Evolutionary conservation across 2,113 vertebrate species (phyloP).

Genomic region (Budorcas taxicolor): DNA sequence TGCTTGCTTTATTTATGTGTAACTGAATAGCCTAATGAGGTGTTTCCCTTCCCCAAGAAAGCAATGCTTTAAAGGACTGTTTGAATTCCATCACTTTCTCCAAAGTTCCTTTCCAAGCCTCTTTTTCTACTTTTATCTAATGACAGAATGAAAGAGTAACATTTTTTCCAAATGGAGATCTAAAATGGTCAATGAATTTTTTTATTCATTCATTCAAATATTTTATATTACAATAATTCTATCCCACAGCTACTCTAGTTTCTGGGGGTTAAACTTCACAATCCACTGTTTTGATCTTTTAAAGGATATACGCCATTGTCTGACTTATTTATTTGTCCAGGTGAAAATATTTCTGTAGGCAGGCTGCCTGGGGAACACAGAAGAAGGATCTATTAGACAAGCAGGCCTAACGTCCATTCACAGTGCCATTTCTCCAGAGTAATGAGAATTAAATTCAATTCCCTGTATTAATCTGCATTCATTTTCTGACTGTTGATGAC

Average conservation of each 20-base stretch:
- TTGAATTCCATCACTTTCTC: background rate
- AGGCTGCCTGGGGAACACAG: background rate
- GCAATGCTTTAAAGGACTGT: background rate
- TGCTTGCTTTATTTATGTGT: background rate
- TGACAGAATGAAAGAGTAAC: background rate
- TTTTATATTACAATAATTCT: background rate
- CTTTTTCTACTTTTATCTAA: background rate
- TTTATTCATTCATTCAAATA: background rate
- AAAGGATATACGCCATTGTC: background rate
- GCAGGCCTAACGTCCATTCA: background rate
- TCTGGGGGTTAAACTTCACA: background rate
- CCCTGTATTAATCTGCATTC: slow-evolving; percentile 56
- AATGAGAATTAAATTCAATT: slow-evolving; percentile 63
- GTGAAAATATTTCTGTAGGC: slow-evolving; percentile 24
- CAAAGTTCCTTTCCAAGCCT: background rate
- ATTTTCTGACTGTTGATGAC: slow-evolving; percentile 35
- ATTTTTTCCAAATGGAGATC: background rate
- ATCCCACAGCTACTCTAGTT: background rate
- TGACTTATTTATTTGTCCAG: slow-evolving; percentile 39
- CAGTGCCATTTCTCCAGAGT: slow-evolving; percentile 44
- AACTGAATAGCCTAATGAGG: background rate
- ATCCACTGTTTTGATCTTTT: background rate
- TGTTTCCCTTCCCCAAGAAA: background rate
- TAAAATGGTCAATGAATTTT: background rate
- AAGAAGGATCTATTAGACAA: slow-evolving; percentile 24